phyloP scores from a whole-genome alignment of 2,113 vertebrate genomes.

The Colius striatus region DNA sequence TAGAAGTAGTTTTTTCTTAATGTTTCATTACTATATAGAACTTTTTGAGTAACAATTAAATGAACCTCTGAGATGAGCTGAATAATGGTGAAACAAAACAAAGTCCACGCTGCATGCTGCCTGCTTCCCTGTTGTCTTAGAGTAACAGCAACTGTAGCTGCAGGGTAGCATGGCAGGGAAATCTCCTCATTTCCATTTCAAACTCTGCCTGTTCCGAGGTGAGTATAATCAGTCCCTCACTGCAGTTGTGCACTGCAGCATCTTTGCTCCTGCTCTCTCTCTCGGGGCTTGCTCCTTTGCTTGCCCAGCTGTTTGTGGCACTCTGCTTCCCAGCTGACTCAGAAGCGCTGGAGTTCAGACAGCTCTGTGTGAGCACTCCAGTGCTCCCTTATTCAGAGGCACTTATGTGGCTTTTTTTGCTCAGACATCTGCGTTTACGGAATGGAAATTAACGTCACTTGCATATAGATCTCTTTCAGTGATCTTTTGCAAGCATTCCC shows the following conservation, averaged over 20 bases:
- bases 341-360: background rate
- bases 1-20: background rate
- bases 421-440: slow-evolving; percentile 30
- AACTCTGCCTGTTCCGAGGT: slow-evolving; percentile 47
- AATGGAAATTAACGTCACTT: slow-evolving; percentile 12
- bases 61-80: slow-evolving; percentile 51
- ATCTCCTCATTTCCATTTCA: slow-evolving; percentile 62
- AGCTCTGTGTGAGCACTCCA: background rate
- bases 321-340: slow-evolving; percentile 33
- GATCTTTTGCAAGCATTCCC: background rate
- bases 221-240: slow-evolving; percentile 13
- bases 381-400: background rate
- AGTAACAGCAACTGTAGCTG: slow-evolving; percentile 25
- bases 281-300: slow-evolving; percentile 43
- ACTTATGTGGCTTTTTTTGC: slow-evolving; percentile 14
- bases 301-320: slow-evolving; percentile 47
- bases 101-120: slow-evolving; percentile 10
- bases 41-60: slow-evolving; percentile 45
- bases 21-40: background rate
- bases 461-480: background rate
- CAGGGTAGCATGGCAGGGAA: slow-evolving; percentile 38
- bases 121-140: slow-evolving; percentile 50
- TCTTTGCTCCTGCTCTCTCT: slow-evolving; percentile 38
- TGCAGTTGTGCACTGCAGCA: slow-evolving; percentile 64
- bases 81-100: slow-evolving; percentile 43